Percentiles rank a stretch among this genome's conserved stretches.
These are phyloP conservation scores for Argyrosomus japonicus DNA, from an alignment of 2,113 vertebrate genomes.

Conservation along the genomic window DNA sequence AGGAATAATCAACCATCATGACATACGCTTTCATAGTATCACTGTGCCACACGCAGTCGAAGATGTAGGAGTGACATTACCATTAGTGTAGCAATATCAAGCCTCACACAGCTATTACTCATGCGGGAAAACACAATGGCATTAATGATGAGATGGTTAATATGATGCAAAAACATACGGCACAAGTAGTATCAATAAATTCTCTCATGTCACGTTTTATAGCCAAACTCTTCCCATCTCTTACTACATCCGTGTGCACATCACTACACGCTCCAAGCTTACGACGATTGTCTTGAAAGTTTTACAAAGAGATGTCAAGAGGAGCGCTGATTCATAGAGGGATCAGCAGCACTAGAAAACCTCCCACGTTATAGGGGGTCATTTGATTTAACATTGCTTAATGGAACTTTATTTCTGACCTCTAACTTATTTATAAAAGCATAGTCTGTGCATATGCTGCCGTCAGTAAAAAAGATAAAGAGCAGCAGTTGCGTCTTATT, in stretches of 20 bases:
- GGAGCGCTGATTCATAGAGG: neutral
- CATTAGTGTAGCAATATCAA: constrained; percentile 20
- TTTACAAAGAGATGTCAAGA: neutral
- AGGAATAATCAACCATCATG: constrained; percentile 48
- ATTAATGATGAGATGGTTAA: constrained; percentile 3
- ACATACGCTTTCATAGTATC: constrained; percentile 15
- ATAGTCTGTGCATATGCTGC: constrained; percentile 36
- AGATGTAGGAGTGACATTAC: constrained; percentile 18
- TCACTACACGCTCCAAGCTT: neutral
- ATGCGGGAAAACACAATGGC: neutral
- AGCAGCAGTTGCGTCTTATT: constrained; percentile 57
- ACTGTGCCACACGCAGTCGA: constrained; percentile 22
- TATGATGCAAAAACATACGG: neutral
- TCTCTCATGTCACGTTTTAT: too few relatives aligned
- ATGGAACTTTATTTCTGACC: neutral
- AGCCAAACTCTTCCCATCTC: too few relatives aligned
- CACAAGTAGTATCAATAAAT: too few relatives aligned
- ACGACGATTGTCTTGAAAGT: neutral
- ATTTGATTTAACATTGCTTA: neutral
- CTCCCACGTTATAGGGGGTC: neutral
- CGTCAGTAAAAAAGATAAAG: constrained; percentile 53
- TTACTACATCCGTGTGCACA: neutral
- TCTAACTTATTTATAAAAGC: neutral
- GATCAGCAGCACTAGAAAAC: neutral
- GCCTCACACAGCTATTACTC: neutral